Conservation (phyloP, 92 coral and sea anemone genomes). For the Porites lobata region DNA sequence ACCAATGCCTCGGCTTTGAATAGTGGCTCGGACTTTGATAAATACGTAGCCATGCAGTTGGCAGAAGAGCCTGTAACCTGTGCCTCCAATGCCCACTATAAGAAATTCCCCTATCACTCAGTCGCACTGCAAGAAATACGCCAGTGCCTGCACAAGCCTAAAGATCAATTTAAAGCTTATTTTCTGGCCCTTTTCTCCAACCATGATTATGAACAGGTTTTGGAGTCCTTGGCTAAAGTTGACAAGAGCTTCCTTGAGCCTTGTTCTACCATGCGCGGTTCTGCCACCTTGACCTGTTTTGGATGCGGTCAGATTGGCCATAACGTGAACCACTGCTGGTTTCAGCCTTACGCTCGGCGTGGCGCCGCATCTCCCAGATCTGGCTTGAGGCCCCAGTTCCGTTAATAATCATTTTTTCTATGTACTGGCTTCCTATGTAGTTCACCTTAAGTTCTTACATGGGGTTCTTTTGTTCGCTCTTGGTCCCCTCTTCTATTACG, state of each 20-base stretch:
- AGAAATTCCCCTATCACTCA: conserved; percentile 23
- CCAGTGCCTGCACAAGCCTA: conserved; percentile 2
- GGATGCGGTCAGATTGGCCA: conserved; percentile 28
- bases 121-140: conserved; percentile 29
- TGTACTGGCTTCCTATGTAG: not conserved
- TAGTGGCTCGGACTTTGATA: conserved; percentile 29
- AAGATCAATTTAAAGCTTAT: conserved; percentile 15
- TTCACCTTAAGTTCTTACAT: not conserved
- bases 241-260: conserved; percentile 16
- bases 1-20: conserved; percentile 29
- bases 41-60: conserved; percentile 21
- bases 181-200: conserved; percentile 44
- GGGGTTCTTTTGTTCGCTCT: not conserved
- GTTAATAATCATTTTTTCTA: not conserved
- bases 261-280: not conserved
- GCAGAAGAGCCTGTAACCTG: not conserved
- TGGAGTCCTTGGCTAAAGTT: conserved; percentile 26
- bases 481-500: not conserved
- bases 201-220: conserved; percentile 13
- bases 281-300: not conserved
- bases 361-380: not conserved
- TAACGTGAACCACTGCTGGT: not conserved
- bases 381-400: not conserved
- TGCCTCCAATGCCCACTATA: not conserved
- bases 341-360: conserved; percentile 7